Base-by-base conservation (phyloP, 2,888 invertebrate genomes). In the Chrysina gloriosa region DNA sequence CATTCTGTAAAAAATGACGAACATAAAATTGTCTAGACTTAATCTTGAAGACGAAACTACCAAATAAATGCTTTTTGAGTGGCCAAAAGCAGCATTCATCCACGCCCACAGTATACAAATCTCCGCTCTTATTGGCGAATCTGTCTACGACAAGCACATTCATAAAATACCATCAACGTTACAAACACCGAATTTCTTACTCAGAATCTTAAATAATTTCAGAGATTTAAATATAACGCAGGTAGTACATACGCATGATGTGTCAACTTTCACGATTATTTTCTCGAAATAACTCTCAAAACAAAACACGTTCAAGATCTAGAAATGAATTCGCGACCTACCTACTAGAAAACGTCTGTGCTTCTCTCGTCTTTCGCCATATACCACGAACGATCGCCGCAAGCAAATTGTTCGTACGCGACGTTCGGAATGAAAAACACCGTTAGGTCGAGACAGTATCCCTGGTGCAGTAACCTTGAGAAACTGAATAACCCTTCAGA, bases 391-490 rank as follows among this genome's bases (percentile, higher is more conserved):
- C 25, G 11, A 25, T 42, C 25, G 7, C 63, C 67, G 65, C 65
- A 65, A 65, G 54, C 52, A 70, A 70, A 69, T 68, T 68, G 68
- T 54, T 63, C 66, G 70, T 72, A 73, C 66, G n/a, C n/a, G 72
- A 76, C 72, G 71, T 73, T 67, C 63, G 75, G 75, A 76, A 76
- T 76, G 74, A 73, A 67, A 71, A 63, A 69, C 70, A 76, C 76
- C 74, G 76, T 76, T 76, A 76, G 68, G 58, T 63, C 66, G 69
- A 71, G 71, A 72, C 69, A 64, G 69, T 63, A 70, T 69, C 68
- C 69, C 67, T 73, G 69, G 76, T 75, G 74, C 75, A 76, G 75
- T 75, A 73, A 76, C 76, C 76, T 76, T 76, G 75, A 65, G 70
- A 73, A 65, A 68, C 64, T 72, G 70, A 48, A 9, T 61, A 42